Percentiles rank a stretch among this genome's conserved stretches.
These are phyloP conservation scores for Nomada hirtipes DNA, from an alignment of 2,888 invertebrate genomes.

Conservation along the genomic window DNA sequence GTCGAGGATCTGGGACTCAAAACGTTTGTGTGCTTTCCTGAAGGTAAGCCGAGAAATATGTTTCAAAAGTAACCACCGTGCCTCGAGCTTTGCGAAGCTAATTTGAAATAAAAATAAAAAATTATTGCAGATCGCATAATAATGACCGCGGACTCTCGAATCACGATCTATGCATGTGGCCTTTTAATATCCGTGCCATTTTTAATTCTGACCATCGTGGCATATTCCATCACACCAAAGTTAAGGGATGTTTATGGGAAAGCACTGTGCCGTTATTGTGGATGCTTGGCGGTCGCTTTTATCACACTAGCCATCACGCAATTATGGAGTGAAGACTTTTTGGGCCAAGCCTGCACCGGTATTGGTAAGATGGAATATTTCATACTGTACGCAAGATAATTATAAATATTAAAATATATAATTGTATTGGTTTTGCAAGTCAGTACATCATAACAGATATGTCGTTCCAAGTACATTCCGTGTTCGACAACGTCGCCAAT, in stretches of 20 bases:
- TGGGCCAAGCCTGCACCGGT: conserved; percentile 84
- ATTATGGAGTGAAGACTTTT: conserved; percentile 85
- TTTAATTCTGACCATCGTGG: conserved; percentile 82
- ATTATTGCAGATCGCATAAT: conserved; percentile 66
- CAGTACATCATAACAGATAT: too few relatives aligned
- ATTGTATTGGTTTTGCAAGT: too few relatives aligned
- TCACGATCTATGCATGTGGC: conserved; percentile 80
- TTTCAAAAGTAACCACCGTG: background rate
- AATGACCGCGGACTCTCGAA: conserved; percentile 68
- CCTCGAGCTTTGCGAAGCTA: too few relatives aligned
- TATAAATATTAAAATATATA: too few relatives aligned
- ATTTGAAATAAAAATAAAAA: background rate
- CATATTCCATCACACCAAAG: conserved; percentile 85
- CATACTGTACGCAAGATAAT: too few relatives aligned
- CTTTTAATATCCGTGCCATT: conserved; percentile 83
- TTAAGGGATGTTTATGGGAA: conserved; percentile 86
- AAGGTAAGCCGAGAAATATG: conserved; percentile 68
- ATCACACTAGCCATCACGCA: conserved; percentile 86
- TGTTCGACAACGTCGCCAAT: too few relatives aligned
- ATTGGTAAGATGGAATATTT: conserved; percentile 73
- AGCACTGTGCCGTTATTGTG: conserved; percentile 86
- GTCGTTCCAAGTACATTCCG: too few relatives aligned
- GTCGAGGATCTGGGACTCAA: conserved; percentile 85
- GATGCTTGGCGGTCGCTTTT: conserved; percentile 86
- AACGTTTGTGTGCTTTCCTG: conserved; percentile 85